Evolutionary conservation across 2,797 vertebrate genomes (phyloP).

Genomic region (Trichosurus vulpecula): DNA sequence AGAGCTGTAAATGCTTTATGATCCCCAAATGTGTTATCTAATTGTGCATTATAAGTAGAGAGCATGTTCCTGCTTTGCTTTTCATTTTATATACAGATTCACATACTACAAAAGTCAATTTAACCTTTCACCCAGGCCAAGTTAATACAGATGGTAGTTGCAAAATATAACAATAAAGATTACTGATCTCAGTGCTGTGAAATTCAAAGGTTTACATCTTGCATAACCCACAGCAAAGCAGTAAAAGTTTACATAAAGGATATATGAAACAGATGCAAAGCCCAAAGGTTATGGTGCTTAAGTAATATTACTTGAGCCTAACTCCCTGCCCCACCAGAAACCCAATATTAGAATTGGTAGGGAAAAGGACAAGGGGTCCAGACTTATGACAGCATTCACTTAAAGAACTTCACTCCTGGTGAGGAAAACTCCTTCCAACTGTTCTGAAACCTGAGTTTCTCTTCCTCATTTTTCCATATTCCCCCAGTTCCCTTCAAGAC

Average conservation of each 20-base stretch:
- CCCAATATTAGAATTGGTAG: background rate
- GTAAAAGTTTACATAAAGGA: background rate
- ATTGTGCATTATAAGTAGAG: background rate
- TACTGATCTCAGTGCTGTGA: background rate
- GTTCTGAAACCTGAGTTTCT: background rate
- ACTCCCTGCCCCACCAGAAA: background rate
- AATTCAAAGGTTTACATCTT: slow-evolving; percentile 12
- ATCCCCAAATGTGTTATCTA: background rate
- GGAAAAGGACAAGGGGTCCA: background rate
- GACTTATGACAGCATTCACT: background rate
- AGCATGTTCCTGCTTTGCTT: background rate
- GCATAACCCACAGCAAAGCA: background rate
- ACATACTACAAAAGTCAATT: slow-evolving; percentile 20
- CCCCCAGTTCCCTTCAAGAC: background rate
- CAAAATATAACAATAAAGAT: slow-evolving; percentile 27
- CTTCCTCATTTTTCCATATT: background rate
- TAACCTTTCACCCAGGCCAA: slow-evolving; percentile 1
- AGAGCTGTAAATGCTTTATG: slow-evolving; percentile 6
- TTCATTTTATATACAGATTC: slow-evolving; percentile 39
- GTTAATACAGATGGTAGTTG: background rate
- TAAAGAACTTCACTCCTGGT: background rate
- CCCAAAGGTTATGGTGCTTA: background rate
- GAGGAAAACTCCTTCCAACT: background rate
- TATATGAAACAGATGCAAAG: background rate
- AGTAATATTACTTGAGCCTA: background rate